phyloP scores from a whole-genome alignment of 2,113 vertebrate genomes.

The Anguilla rostrata region DNA sequence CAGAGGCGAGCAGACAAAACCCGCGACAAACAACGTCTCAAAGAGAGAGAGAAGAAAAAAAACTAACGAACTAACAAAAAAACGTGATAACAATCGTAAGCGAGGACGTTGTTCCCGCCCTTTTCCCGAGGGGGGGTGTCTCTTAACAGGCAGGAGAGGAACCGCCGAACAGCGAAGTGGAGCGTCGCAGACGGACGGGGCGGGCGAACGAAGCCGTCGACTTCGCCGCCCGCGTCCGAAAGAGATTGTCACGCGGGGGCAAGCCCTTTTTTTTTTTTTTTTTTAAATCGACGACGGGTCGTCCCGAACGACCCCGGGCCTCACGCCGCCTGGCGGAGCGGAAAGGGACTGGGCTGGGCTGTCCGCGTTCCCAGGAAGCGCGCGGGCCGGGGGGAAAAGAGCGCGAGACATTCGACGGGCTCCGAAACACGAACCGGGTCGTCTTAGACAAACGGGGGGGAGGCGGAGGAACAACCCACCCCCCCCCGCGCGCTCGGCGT shows the following conservation, averaged over 20 bases:
- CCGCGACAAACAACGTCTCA: too few species aligned
- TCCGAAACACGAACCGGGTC: constrained; percentile 32
- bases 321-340: neutral
- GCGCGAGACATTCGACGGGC: neutral
- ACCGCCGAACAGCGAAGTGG: neutral
- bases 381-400: neutral
- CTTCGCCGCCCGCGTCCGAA: neutral
- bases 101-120: too few species aligned
- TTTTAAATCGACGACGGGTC: too few species aligned
- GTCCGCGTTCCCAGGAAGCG: neutral
- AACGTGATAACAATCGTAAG: too few species aligned
- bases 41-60: too few species aligned
- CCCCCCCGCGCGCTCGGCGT: neutral
- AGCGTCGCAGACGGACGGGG: too few species aligned
- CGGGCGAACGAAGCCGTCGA: too few species aligned
- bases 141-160: too few species aligned
- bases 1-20: neutral
- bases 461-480: neutral
- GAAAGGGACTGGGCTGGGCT: neutral
- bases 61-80: too few species aligned
- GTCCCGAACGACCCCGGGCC: neutral
- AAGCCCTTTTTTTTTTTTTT: neutral
- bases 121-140: too few species aligned
- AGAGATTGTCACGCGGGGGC: neutral
- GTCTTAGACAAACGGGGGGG: constrained; percentile 11